Base-by-base conservation (phyloP, 2,888 invertebrate genomes). In the Dioctria linearis region DNA sequence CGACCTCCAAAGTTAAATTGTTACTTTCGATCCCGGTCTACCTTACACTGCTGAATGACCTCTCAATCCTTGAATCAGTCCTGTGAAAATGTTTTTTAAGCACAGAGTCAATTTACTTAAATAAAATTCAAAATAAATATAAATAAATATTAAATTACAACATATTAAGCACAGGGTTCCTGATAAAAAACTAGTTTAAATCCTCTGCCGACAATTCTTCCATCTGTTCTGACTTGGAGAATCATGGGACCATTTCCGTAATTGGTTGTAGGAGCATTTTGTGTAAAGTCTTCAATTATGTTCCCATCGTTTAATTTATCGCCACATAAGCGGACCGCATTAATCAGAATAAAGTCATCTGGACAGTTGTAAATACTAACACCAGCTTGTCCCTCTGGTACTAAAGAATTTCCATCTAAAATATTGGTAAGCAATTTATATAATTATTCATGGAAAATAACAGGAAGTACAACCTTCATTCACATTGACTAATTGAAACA, bases 331-430 rank as follows among this genome's bases (percentile, higher is more conserved):
- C 95, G 90, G 40, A 92, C 91, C 11, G 94, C 93, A 75, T 93
- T 92, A 82, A 94, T 90, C 2, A 93, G 90, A 65, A 95, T 90
- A 89, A 93, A 95, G 86, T 95, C 95, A 83, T 93, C 92, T 0
- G 94, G 94, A 86, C 95, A 95, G 87, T 94, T 93, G 84, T 93
- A 91, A 79, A 93, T 91, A 85, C 94, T 95, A 67, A 93, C 93
- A 0, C 94, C 95, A 1, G 95, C 95, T 87, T 94, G 94, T 2
- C 91, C 92, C 46, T 91, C 91, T 3, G 93, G 92, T 51, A 94
- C 91, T 4, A 93, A 89, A 82, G 91, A 90, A 57, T 91, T 88
- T 43, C 92, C 93, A 85, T 91, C 94, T 94, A 84, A 25, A 86
- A 84, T 43, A 13, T 51, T 37, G 5, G 2, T 11, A n/a, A 25